phyloP scores from a whole-genome alignment of 2,797 vertebrate genomes.

The Chromis chromis region DNA sequence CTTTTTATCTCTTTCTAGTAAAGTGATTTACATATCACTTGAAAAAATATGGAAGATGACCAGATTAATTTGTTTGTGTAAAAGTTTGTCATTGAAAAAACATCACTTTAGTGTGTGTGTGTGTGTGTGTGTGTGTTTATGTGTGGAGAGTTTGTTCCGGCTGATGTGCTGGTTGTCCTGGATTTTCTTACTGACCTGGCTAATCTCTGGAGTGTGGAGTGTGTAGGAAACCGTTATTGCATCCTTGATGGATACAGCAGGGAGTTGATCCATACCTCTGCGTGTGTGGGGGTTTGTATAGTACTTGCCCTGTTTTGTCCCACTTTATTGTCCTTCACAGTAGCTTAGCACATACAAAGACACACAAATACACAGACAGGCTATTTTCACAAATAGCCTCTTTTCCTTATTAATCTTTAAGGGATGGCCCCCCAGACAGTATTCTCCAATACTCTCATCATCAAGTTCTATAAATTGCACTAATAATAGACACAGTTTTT shows the following conservation, averaged over 20 bases:
- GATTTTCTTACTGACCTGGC: constrained; percentile 77
- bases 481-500: neutral
- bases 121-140: constrained; percentile 18
- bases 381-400: constrained; percentile 35
- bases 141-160: constrained; percentile 28
- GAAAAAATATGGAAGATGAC: neutral
- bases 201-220: constrained; percentile 77
- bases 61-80: neutral
- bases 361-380: neutral
- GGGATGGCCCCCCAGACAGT: neutral
- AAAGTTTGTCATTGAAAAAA: constrained; percentile 10
- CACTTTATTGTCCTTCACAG: constrained; percentile 75
- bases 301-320: constrained; percentile 68
- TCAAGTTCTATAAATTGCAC: no score
- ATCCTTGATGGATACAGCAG: constrained; percentile 75
- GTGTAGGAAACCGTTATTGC: constrained; percentile 69
- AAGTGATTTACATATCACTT: constrained; percentile 8
- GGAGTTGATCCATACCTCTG: constrained; percentile 72
- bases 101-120: constrained; percentile 1
- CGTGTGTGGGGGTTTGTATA: constrained; percentile 58
- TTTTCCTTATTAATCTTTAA: constrained; percentile 29
- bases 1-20: neutral
- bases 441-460: neutral
- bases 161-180: constrained; percentile 57
- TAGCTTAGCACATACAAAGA: constrained; percentile 4